Evolutionary conservation across 2,888 invertebrate genomes (phyloP), one percentile per base, ranked within the genome.

Genomic region (Altica lythri): DNA sequence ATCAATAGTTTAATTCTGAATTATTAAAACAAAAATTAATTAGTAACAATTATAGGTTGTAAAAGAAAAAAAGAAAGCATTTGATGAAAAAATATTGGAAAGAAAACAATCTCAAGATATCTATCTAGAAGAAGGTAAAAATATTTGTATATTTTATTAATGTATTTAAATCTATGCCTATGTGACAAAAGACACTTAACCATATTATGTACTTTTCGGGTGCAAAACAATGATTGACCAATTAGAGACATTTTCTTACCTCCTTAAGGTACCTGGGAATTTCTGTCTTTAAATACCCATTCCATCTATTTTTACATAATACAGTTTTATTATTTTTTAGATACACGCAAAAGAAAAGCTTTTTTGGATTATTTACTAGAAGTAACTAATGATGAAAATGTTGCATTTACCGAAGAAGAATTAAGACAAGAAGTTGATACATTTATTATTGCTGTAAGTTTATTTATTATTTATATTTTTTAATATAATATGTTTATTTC

Each of bases 381-480:
- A 10, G 65, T 80, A 2, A 80, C 57, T 14, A 50, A 54, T 25
- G 38, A 59, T 0, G 76, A 78, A 4, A 79, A 79, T 4, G 76
- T 71, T 1, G 80, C 80, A 9, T 81, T 81, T 30, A 80, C 77
- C 0, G 76, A 83, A 59, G 62, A 75, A 25, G 82, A 85, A 59
- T 61, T 85, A 2, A 71, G 81, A 50, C 82, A 84, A 61, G 84
- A 84, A 72, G 77, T 83, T 0, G 71, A 82, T 45, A 82, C 83
- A 0, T 74, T 84, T 52, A 77, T 80, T 47, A 68, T 83, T 9
- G 84, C 83, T 13, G 83, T 83, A 19, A 79, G 80, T 4, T 27
- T 22, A 17, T 25, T 2, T 19, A 32, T 8, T 10, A 9, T 14
- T 43, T 43, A 14, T 25, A 43, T 9, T 38, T 35, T 25, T 43